Percentiles rank a stretch among this genome's conserved stretches.
Evolutionary conservation across 2,113 vertebrate genomes (phyloP).

Genomic region (Hippopotamus amphibius): DNA sequence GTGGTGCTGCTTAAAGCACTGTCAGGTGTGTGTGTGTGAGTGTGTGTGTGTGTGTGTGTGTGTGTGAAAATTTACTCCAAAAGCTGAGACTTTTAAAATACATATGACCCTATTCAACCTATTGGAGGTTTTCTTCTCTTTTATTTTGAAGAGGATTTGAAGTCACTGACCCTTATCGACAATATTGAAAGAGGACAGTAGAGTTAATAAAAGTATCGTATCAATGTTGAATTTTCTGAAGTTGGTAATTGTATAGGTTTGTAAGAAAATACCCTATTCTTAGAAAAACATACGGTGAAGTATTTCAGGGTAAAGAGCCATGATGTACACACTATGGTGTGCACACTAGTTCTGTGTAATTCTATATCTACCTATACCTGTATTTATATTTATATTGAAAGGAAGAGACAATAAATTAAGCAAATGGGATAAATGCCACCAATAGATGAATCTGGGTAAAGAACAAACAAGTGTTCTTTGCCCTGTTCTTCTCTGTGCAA

Average conservation of each 20-base stretch:
- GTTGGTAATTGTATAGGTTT: not conserved
- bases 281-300: not conserved
- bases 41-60: not conserved
- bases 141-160: not conserved
- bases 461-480: not conserved
- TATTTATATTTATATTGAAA: no score
- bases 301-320: not conserved
- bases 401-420: not conserved
- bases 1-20: fast-evolving
- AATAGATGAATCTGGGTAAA: not conserved
- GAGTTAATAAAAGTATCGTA: not conserved
- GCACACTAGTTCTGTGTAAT: not conserved
- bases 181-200: not conserved
- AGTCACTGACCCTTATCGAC: not conserved
- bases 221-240: not conserved
- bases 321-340: not conserved
- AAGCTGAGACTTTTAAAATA: not conserved
- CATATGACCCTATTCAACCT: not conserved
- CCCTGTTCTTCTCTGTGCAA: not conserved
- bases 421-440: fast-evolving
- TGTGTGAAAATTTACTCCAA: not conserved
- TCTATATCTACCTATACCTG: not conserved
- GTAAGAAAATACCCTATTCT: not conserved
- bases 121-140: not conserved
- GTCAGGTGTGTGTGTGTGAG: no score